These are phyloP conservation scores for Campylorhamphus procurvoides DNA, from an alignment of 2,113 vertebrate species.

Conservation along the genomic window DNA sequence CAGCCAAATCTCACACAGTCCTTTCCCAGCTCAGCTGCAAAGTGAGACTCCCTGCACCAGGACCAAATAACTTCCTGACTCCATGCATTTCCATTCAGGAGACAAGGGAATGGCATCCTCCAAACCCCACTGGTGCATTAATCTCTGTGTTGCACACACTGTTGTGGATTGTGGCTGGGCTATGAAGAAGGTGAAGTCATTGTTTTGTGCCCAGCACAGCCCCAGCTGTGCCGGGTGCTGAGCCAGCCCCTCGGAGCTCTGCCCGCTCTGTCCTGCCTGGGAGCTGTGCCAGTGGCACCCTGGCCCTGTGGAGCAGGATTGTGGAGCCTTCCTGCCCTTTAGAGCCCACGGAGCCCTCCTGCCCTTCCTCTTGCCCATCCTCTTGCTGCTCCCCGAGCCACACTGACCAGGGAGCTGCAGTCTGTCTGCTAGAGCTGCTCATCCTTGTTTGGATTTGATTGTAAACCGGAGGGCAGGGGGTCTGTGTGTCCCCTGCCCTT, in stretches of 20 bases:
- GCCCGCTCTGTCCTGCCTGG: accelerated
- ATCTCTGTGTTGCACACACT: neutral
- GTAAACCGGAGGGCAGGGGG: neutral
- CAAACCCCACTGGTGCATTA: neutral
- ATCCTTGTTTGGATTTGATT: neutral
- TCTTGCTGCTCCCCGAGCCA: neutral
- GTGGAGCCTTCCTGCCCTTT: neutral
- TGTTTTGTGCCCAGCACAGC: neutral
- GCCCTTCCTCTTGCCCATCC: neutral
- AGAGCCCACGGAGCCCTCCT: neutral
- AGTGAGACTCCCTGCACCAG: neutral
- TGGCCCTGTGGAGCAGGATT: too few relatives aligned
- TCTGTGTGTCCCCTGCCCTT: neutral
- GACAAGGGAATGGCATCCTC: neutral
- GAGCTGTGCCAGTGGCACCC: neutral
- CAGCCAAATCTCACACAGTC: neutral
- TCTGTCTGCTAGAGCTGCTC: neutral
- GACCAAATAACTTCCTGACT: neutral
- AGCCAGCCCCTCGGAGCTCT: neutral
- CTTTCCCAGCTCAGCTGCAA: neutral
- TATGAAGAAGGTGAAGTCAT: neutral
- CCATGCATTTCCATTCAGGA: neutral
- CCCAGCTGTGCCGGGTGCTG: neutral
- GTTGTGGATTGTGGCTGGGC: neutral
- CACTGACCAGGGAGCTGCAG: neutral